Evolutionary conservation across 2,797 vertebrate genomes (phyloP).

Genomic region (Hypotaenidia okinawae): DNA sequence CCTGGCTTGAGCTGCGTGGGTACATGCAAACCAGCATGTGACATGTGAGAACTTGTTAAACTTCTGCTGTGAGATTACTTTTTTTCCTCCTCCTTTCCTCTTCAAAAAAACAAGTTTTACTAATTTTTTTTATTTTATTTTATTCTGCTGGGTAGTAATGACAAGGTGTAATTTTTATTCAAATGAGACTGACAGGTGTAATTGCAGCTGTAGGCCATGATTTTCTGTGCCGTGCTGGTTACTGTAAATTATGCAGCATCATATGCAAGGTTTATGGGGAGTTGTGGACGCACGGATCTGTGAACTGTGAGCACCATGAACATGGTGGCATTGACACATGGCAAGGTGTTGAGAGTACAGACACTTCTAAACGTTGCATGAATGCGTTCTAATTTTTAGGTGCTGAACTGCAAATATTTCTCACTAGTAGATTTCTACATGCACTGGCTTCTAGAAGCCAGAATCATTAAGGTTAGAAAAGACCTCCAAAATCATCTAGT

Average conservation of each 20-base stretch:
- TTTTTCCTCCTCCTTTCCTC: not conserved
- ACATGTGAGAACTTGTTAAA: not conserved
- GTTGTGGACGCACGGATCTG: not conserved
- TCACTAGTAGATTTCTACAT: not conserved
- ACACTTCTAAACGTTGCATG: not conserved
- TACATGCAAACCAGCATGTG: fast-evolving
- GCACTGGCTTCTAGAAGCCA: not conserved
- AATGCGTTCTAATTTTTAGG: constrained; percentile 1
- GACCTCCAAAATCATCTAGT: too few relatives aligned
- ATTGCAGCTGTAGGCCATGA: not conserved
- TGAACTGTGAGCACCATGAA: not conserved
- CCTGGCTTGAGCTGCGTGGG: not conserved
- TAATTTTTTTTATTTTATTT: not conserved
- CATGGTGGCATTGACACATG: not conserved
- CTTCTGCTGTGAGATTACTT: not conserved
- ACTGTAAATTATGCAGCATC: not conserved
- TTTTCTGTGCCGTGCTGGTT: not conserved
- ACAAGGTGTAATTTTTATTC: constrained; percentile 6
- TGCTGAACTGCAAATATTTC: not conserved
- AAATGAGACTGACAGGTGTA: not conserved
- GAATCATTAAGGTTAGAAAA: too few relatives aligned
- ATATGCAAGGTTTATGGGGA: not conserved
- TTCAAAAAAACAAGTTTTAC: not conserved
- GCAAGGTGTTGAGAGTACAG: not conserved
- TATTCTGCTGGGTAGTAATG: not conserved